Evolutionary conservation across 1,140 invertebrate species (phyloP).

Genomic region (Heterodera schachtii): DNA sequence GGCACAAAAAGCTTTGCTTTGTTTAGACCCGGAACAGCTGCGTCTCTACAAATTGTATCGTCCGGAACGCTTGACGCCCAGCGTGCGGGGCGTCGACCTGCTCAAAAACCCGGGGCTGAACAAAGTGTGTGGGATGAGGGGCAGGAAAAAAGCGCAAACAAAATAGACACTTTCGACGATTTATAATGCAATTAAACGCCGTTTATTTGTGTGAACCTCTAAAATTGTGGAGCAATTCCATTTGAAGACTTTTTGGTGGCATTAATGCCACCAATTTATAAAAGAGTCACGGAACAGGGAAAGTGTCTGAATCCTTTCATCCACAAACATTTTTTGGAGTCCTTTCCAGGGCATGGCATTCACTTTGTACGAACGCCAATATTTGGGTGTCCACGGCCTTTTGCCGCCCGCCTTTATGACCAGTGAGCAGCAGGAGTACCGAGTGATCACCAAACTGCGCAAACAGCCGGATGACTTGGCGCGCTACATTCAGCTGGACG

Average conservation of each 20-base stretch:
- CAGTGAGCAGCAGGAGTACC: constrained; percentile 84
- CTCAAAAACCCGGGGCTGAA: constrained; percentile 59
- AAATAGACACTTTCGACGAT: too few relatives aligned
- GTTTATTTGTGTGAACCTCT: too few relatives aligned
- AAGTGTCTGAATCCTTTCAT: too few relatives aligned
- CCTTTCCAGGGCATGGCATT: constrained; percentile 82
- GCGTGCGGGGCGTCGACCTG: constrained; percentile 61
- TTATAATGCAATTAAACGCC: too few relatives aligned
- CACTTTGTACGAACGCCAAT: constrained; percentile 84
- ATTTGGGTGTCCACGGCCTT: constrained; percentile 87
- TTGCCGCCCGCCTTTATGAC: constrained; percentile 88
- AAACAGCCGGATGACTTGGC: constrained; percentile 77
- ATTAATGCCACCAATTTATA: too few relatives aligned
- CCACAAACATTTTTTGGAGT: neutral
- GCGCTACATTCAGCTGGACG: constrained; percentile 48
- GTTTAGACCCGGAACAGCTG: constrained; percentile 40
- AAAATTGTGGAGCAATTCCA: too few relatives aligned
- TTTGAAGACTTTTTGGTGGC: too few relatives aligned
- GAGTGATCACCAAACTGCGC: constrained; percentile 79
- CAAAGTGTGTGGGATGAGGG: constrained; percentile 43
- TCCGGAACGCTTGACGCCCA: constrained; percentile 57
- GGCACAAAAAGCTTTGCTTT: neutral
- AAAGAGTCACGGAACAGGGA: too few relatives aligned
- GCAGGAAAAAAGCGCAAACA: too few relatives aligned
- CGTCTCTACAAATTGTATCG: constrained; percentile 49